Percentiles rank a stretch among this genome's conserved stretches.
These are phyloP conservation scores for Ailurus styani DNA, from an alignment of 2,113 vertebrate genomes.

Conservation along the genomic window DNA sequence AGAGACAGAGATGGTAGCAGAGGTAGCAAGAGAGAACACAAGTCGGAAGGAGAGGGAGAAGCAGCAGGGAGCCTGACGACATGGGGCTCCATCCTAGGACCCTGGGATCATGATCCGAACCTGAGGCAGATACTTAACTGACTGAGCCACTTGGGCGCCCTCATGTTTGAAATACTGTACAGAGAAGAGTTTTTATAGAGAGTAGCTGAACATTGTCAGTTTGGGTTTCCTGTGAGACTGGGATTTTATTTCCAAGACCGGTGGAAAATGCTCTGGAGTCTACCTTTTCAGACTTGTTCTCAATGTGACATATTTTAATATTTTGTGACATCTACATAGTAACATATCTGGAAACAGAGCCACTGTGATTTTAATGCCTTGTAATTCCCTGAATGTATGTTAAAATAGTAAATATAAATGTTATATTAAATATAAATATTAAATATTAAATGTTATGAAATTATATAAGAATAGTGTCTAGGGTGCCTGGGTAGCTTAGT, in stretches of 20 bases:
- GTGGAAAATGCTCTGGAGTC: neutral
- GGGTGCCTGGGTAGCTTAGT: too few relatives aligned
- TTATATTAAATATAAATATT: neutral
- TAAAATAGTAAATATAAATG: constrained; percentile 12
- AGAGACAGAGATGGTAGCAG: too few relatives aligned
- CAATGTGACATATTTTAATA: neutral
- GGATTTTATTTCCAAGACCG: neutral
- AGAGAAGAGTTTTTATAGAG: neutral
- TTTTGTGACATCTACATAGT: neutral
- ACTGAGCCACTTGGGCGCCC: too few relatives aligned
- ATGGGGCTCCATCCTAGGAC: too few relatives aligned
- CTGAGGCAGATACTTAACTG: too few relatives aligned
- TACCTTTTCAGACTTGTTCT: neutral
- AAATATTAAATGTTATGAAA: neutral
- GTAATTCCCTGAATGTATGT: neutral
- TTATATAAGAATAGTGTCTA: neutral
- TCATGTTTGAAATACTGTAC: neutral
- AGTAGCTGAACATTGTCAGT: neutral
- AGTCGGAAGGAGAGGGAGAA: too few relatives aligned
- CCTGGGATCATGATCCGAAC: too few relatives aligned
- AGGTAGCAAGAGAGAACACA: too few relatives aligned
- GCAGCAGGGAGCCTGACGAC: too few relatives aligned
- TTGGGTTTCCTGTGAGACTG: neutral
- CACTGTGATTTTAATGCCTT: neutral
- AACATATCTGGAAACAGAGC: neutral